Evolutionary conservation across 2,888 invertebrate species (phyloP).

Genomic region (Nymphalis polychloros): DNA sequence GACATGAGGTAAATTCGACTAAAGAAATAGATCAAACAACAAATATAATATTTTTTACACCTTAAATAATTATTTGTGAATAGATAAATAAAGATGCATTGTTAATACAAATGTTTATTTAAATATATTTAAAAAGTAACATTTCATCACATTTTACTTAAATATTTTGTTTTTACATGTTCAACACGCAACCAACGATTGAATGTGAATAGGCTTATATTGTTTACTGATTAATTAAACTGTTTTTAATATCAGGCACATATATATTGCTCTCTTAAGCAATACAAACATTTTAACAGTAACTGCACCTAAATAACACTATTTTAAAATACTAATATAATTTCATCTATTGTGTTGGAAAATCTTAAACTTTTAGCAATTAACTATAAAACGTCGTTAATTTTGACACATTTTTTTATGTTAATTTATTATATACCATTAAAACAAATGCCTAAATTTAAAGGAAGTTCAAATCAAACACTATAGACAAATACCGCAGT

Average conservation of each 20-base stretch:
- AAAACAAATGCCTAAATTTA: not conserved
- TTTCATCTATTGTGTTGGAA: not conserved
- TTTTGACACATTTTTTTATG: constrained; percentile 3
- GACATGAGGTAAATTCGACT: too few relatives aligned
- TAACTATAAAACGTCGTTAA: not conserved
- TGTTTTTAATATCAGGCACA: constrained; percentile 31
- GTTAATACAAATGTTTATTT: constrained; percentile 38
- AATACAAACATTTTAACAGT: not conserved
- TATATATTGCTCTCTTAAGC: constrained; percentile 20
- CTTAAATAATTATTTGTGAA: too few relatives aligned
- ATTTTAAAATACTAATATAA: not conserved
- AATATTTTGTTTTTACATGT: constrained; percentile 51
- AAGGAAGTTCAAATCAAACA: not conserved
- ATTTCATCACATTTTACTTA: constrained; percentile 50
- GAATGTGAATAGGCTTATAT: constrained; percentile 16
- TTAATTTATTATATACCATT: not conserved
- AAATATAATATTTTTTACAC: too few relatives aligned
- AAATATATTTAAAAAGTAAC: constrained; percentile 36
- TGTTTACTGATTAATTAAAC: not conserved
- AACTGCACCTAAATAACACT: constrained; percentile 1
- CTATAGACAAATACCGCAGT: not conserved
- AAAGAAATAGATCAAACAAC: too few relatives aligned
- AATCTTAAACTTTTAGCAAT: constrained; percentile 7
- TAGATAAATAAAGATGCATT: not conserved
- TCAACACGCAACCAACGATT: constrained; percentile 43